phyloP scores from a whole-genome alignment of 1,140 invertebrate species.

The Drosophila lini region DNA sequence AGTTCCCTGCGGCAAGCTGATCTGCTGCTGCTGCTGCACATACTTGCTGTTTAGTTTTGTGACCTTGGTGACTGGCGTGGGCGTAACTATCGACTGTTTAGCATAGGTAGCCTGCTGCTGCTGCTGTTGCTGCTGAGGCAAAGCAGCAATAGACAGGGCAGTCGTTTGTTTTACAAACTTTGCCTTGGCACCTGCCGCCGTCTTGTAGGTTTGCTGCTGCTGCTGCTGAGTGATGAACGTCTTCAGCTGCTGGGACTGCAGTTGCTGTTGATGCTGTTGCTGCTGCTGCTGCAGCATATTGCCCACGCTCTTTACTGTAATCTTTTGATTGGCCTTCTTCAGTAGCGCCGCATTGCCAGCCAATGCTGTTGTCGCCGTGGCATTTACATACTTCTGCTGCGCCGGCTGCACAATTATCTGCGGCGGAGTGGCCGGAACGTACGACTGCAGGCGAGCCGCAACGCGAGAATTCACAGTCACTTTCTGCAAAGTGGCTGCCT shows the following conservation, averaged over 20 bases:
- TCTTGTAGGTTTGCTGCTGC: conserved; percentile 52
- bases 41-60: conserved; percentile 66
- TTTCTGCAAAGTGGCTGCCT: conserved; percentile 62
- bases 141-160: conserved; percentile 64
- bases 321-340: conserved; percentile 71
- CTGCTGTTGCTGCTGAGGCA: conserved; percentile 68
- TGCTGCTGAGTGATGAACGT: conserved; percentile 65
- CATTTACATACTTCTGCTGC: conserved; percentile 71
- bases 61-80: conserved; percentile 52
- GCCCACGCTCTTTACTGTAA: conserved; percentile 64
- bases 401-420: conserved; percentile 71
- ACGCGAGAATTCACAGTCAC: conserved; percentile 65
- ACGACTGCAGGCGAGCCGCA: conserved; percentile 63
- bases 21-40: conserved; percentile 71
- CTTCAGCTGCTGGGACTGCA: conserved; percentile 65
- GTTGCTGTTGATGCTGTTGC: conserved; percentile 53
- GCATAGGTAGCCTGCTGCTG: conserved; percentile 46
- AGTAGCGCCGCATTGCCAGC: conserved; percentile 45
- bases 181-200: conserved; percentile 36
- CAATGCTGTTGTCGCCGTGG: conserved; percentile 35
- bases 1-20: conserved; percentile 74
- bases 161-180: conserved; percentile 76
- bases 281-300: conserved; percentile 63
- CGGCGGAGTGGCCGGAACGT: conserved; percentile 58
- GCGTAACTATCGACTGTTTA: conserved; percentile 47